These are phyloP conservation scores for Euzetes globulus DNA, from an alignment of 2,888 invertebrate genomes.

Conservation along the genomic window DNA sequence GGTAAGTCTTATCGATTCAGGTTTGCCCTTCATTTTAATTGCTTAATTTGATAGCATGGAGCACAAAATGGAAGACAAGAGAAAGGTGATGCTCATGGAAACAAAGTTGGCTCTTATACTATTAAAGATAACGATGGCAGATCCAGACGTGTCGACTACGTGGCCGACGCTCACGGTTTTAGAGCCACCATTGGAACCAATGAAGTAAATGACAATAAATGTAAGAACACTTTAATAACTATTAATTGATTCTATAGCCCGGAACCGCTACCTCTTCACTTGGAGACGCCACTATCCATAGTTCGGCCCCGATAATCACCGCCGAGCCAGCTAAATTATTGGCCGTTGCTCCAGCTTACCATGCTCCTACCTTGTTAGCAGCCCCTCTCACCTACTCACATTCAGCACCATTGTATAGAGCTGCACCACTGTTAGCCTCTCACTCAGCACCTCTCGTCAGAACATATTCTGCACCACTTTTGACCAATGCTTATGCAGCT, in stretches of 20 bases:
- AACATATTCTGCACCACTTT: constrained; percentile 5
- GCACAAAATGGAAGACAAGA: constrained; percentile 15
- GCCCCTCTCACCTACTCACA: too few species aligned
- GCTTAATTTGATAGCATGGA: neutral
- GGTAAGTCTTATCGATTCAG: neutral
- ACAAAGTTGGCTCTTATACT: constrained; percentile 19
- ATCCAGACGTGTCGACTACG: constrained; percentile 27
- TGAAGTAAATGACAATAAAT: neutral
- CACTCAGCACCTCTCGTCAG: neutral
- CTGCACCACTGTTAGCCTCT: too few species aligned
- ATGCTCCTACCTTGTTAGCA: neutral
- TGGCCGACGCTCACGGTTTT: constrained; percentile 27
- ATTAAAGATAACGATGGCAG: constrained; percentile 22
- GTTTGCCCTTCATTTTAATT: neutral
- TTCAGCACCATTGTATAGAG: too few species aligned
- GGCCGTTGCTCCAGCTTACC: constrained; percentile 7
- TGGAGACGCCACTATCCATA: constrained; percentile 14
- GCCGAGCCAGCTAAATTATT: neutral
- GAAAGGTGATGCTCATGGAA: constrained; percentile 27
- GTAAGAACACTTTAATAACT: neutral
- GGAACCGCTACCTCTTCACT: constrained; percentile 9
- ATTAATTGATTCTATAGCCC: neutral
- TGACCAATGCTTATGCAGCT: neutral
- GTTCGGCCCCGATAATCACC: neutral
- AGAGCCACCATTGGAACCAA: constrained; percentile 29